A percentile compares a stretch with the other conserved stretches of the same genome.
Evolutionary conservation across 2,888 invertebrate species (phyloP).

Genomic region (Harpagoxenus sublaevis): DNA sequence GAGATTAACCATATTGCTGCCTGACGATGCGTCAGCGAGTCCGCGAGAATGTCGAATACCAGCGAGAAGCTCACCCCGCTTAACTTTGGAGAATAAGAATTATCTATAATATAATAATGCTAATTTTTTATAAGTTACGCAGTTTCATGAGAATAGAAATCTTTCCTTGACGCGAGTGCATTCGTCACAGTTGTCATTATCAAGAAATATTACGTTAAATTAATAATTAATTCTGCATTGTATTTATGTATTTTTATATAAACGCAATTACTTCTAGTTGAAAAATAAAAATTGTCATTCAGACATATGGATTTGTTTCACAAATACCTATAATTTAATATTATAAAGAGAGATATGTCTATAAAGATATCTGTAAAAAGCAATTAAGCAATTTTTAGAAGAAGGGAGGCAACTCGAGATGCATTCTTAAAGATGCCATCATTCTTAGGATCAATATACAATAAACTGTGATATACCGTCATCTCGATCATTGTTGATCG

Average conservation of each 20-base stretch:
- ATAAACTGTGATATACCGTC: background rate
- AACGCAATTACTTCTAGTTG: background rate
- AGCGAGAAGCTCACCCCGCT: background rate
- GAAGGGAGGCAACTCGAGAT: background rate
- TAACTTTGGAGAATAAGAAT: background rate
- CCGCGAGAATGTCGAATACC: background rate
- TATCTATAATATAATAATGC: background rate
- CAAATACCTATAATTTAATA: background rate
- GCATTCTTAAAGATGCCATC: background rate
- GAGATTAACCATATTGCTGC: constrained; percentile 14
- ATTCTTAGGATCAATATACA: background rate
- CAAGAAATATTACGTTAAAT: background rate
- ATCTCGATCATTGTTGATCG: background rate
- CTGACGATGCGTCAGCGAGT: background rate
- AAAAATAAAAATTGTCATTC: background rate
- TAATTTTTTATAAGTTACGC: background rate
- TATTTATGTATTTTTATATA: background rate
- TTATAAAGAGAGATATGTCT: background rate
- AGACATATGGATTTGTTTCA: background rate
- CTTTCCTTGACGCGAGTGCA: background rate
- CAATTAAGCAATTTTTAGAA: background rate
- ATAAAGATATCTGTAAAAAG: background rate
- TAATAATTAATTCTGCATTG: background rate
- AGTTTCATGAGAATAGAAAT: background rate
- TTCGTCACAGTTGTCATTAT: background rate